Conservation (phyloP, 2,888 invertebrate genomes). For the Pristionchus maxplancki region DNA sequence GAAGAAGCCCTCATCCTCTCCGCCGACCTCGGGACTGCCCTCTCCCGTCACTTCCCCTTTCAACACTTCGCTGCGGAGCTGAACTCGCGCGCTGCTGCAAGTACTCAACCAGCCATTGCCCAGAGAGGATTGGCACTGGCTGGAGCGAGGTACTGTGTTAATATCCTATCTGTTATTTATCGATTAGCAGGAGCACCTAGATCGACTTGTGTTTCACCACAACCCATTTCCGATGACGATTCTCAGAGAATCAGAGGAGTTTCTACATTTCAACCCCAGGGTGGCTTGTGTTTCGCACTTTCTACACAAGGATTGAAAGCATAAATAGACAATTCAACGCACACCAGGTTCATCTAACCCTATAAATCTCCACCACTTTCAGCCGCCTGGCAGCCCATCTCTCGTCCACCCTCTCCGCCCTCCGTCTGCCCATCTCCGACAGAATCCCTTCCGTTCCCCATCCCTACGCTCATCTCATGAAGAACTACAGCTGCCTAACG, state of each 20-base stretch:
- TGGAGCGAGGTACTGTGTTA: background rate
- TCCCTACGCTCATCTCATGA: background rate
- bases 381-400: background rate
- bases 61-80: background rate
- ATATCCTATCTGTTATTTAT: too few relatives aligned
- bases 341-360: too few relatives aligned
- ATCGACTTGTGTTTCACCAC: too few relatives aligned
- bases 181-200: too few relatives aligned
- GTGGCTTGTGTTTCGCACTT: background rate
- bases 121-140: background rate
- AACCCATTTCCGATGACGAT: too few relatives aligned
- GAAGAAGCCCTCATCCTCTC: conserved; percentile 40
- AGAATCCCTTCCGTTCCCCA: background rate
- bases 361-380: background rate
- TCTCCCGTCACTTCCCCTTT: background rate
- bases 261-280: too few relatives aligned
- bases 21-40: background rate
- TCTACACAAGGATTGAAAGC: too few relatives aligned
- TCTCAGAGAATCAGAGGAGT: too few relatives aligned
- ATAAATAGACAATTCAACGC: too few relatives aligned
- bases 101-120: background rate
- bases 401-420: background rate
- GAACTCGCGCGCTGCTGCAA: background rate
- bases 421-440: conserved; percentile 8
- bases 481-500: background rate